Base-by-base conservation (phyloP, 2,888 invertebrate species). In the Cerceris rybyensis region DNA sequence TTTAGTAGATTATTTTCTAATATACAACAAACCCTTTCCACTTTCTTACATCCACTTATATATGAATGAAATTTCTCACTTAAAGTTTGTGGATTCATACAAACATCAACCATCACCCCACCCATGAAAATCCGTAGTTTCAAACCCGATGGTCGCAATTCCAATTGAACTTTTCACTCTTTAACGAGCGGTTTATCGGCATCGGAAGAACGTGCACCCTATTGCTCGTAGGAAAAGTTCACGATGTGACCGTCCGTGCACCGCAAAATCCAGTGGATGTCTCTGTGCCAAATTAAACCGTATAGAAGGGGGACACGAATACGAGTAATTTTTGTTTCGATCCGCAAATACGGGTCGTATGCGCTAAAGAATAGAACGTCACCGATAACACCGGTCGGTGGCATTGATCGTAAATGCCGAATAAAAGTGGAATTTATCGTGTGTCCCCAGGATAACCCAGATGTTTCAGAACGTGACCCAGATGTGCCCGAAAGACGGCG, bases 361-460 rank as follows among this genome's bases (percentile, higher is more conserved):
- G 66, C 41, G 69, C 17, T 63, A 69, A 66, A 78, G 71, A 80
- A 63, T 70, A 52, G 68, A 49, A 68, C 74, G 74, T 78, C 74
- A 66, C 78, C 69, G 80, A 81, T 81, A 80, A 81, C 74, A 78
- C 49, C 57, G 66, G 69, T 41, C 60, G 71, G 66, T 68, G 67
- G 14, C 67, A 83, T 83, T 76, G 83, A 83, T 83, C 81, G 78
- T 60, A 77, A 82, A 70, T 63, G 78, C 74, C 75, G 78, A 81
- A 83, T 83, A 82, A 82, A 82, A 80, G 72, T 81, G 41, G 76
- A 80, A 74, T 83, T 82, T 83, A 82, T 81, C 82, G 80, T 65
- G 70, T 82, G 78, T 82, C 82, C 81, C 72, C 78, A 65, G 71
- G 68, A 73, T 83, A 83, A 83, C 80, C 82, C 70, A 83, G 81